Percentiles rank a stretch among this genome's conserved stretches.
phyloP scores from a whole-genome alignment of 2,888 invertebrate genomes.

The Ptychoptera albimana region DNA sequence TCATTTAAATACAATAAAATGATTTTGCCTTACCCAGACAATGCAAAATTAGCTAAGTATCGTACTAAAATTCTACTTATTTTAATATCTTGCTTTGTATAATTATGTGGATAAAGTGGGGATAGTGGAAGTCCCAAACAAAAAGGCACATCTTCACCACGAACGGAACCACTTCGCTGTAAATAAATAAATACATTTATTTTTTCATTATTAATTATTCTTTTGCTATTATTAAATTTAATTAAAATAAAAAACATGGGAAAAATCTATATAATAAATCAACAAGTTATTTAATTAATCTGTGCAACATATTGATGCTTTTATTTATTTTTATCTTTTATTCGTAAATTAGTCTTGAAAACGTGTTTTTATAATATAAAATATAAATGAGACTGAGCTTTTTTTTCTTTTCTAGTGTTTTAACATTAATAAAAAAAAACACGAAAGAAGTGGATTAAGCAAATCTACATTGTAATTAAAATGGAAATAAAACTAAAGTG shows the following conservation, averaged over 20 bases:
- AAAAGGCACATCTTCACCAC: constrained; percentile 76
- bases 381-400: no score
- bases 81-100: constrained; percentile 57
- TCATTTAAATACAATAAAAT: not conserved
- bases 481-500: no score
- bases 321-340: no score
- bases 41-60: constrained; percentile 75
- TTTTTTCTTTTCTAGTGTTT: no score
- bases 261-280: not conserved
- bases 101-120: constrained; percentile 57
- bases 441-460: no score
- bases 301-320: not conserved
- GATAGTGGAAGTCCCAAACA: constrained; percentile 64
- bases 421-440: no score
- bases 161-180: constrained; percentile 63
- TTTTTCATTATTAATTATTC: no score
- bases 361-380: no score
- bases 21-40: constrained; percentile 57
- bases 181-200: constrained; percentile 13
- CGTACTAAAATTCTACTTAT: constrained; percentile 65
- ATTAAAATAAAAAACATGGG: not conserved
- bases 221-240: not conserved
- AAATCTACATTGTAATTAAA: no score
- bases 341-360: no score
- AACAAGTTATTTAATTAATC: not conserved